Conservation (phyloP, 2,797 vertebrate genomes). For the Epinephelus malabaricus region DNA sequence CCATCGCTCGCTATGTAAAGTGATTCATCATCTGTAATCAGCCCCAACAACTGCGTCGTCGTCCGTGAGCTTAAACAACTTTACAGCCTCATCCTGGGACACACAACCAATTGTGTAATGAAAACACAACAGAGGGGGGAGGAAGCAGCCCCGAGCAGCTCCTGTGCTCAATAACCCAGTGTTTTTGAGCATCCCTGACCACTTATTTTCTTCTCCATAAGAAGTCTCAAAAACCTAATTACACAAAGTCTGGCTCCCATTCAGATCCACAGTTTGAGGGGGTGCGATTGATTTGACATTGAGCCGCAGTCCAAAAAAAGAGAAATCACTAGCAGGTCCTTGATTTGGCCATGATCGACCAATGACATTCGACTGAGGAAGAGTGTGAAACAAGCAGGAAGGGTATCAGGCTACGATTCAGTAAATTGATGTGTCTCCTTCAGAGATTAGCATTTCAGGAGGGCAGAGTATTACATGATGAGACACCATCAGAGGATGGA, state of each 20-base stretch:
- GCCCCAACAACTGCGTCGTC: slow-evolving; percentile 29
- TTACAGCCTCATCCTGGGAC: slow-evolving; percentile 39
- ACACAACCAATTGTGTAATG: background rate
- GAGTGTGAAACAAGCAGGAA: background rate
- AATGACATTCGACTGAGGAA: background rate
- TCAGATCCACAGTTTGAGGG: slow-evolving; percentile 34
- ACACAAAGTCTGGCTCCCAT: slow-evolving; percentile 14
- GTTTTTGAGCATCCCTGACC: slow-evolving; percentile 26
- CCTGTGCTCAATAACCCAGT: slow-evolving; percentile 39
- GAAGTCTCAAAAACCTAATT: slow-evolving; percentile 43
- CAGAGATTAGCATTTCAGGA: background rate
- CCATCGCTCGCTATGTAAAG: slow-evolving; percentile 47
- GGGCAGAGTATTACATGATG: background rate
- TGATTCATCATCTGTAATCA: slow-evolving; percentile 72
- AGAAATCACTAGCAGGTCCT: slow-evolving; percentile 28
- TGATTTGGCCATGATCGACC: slow-evolving; percentile 9
- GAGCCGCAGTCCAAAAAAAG: slow-evolving; percentile 28
- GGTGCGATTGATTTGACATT: slow-evolving; percentile 37
- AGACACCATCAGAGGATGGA: background rate
- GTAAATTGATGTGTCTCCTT: background rate
- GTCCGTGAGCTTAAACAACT: slow-evolving; percentile 42
- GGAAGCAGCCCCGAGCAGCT: slow-evolving; percentile 8
- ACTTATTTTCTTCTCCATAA: slow-evolving; percentile 38
- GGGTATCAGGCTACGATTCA: background rate
- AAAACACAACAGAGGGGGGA: background rate